A percentile compares a stretch with the other conserved stretches of the same genome.
These are phyloP conservation scores for Pitangus sulphuratus DNA, from an alignment of 2,797 vertebrate species.

Conservation along the genomic window DNA sequence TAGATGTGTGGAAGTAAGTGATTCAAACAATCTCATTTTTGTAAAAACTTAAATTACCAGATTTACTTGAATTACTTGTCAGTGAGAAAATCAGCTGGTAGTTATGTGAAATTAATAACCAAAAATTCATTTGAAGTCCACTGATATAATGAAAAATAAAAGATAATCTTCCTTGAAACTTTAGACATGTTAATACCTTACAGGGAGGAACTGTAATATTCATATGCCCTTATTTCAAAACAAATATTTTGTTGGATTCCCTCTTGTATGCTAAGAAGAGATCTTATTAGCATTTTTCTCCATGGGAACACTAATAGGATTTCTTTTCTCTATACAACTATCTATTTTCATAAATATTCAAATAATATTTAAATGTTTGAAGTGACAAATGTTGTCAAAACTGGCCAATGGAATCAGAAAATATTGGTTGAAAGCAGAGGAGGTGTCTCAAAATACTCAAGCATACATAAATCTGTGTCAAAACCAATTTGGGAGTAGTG, in stretches of 20 bases:
- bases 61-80: background rate
- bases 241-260: background rate
- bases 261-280: background rate
- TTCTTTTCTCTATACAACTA: background rate
- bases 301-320: background rate
- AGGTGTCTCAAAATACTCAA: background rate
- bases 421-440: background rate
- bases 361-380: background rate
- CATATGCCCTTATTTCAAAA: background rate
- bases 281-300: background rate
- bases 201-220: background rate
- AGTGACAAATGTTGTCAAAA: background rate
- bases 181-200: background rate
- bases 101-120: background rate
- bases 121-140: background rate
- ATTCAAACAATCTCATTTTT: background rate
- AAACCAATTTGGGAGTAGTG: background rate
- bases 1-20: background rate
- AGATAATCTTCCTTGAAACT: background rate
- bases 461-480: background rate
- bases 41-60: background rate
- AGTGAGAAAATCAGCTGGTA: background rate
- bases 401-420: background rate
- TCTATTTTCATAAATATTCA: background rate
- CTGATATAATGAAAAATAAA: background rate